Evolutionary conservation across 2,797 vertebrate genomes (phyloP).

Genomic region (Pempheris klunzingeri): DNA sequence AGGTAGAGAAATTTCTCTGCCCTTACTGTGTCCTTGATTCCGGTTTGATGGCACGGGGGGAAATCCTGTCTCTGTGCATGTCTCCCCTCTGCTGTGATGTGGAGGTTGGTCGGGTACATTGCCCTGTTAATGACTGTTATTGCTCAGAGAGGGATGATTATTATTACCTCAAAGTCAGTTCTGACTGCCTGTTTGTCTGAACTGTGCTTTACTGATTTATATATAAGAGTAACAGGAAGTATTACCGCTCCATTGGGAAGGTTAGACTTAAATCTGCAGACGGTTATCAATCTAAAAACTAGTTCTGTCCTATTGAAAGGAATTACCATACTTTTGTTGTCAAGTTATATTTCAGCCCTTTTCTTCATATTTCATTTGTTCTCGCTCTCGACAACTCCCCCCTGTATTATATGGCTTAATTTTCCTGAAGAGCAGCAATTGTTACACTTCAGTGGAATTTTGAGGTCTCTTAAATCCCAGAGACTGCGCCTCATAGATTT

Average conservation of each 20-base stretch:
- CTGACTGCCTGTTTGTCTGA: conserved; percentile 46
- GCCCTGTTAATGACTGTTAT: conserved; percentile 65
- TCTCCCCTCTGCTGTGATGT: conserved; percentile 53
- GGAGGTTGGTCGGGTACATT: conserved; percentile 28
- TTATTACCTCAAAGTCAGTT: conserved; percentile 46
- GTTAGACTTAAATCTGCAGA: conserved; percentile 60
- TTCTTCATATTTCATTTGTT: conserved; percentile 52
- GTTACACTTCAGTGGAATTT: conserved; percentile 78
- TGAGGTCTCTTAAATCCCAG: conserved; percentile 75
- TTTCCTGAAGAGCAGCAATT: conserved; percentile 77
- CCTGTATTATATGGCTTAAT: conserved; percentile 70
- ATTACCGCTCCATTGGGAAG: conserved; percentile 28
- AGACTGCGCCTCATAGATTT: conserved; percentile 72
- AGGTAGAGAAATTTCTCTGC: conserved; percentile 73
- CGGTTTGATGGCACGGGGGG: conserved; percentile 68
- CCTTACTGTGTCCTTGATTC: conserved; percentile 80
- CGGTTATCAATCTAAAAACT: conserved; percentile 69
- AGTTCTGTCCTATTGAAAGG: conserved; percentile 56
- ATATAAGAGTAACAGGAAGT: conserved; percentile 33
- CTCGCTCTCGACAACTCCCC: conserved; percentile 41
- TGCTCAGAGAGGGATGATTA: conserved; percentile 51
- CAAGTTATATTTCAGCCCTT: conserved; percentile 44
- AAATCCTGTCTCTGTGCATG: conserved; percentile 63
- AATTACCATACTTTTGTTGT: conserved; percentile 66
- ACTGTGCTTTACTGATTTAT: conserved; percentile 44